Evolutionary conservation across 2,888 invertebrate genomes (phyloP).

Genomic region (Melikaiella ostensackeni): DNA sequence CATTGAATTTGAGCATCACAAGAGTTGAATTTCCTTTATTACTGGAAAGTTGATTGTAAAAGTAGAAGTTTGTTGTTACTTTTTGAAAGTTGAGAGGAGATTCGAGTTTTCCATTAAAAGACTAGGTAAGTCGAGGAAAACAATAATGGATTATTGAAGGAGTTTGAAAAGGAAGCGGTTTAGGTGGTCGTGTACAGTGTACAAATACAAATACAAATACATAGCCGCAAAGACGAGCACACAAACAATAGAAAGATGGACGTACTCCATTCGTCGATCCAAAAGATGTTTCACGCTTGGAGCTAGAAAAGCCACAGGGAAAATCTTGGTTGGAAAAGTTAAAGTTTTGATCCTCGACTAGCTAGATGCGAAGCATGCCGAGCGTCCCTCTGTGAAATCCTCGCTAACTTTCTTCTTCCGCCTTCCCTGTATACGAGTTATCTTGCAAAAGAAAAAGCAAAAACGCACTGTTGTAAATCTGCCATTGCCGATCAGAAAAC

Average conservation of each 20-base stretch:
- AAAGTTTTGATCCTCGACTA: slow-evolving; percentile 36
- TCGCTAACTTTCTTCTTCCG: slow-evolving; percentile 12
- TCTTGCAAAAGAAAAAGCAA: slow-evolving; percentile 10
- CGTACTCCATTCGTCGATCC: slow-evolving; percentile 27
- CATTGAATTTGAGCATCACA: no score
- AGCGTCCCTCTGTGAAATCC: slow-evolving; percentile 23
- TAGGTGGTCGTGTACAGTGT: background rate
- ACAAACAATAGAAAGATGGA: slow-evolving; percentile 14
- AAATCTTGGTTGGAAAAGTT: slow-evolving; percentile 36
- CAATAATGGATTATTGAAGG: slow-evolving; percentile 14
- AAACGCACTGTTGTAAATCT: slow-evolving; percentile 31
- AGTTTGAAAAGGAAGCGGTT: slow-evolving; percentile 19
- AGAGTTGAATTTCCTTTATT: background rate
- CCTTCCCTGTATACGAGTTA: slow-evolving; percentile 8
- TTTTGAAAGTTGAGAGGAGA: background rate
- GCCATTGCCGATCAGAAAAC: slow-evolving; percentile 23
- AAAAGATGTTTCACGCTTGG: slow-evolving; percentile 29
- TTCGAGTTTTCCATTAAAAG: slow-evolving; percentile 4
- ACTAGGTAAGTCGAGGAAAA: background rate
- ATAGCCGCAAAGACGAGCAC: background rate
- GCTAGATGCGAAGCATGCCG: slow-evolving; percentile 18
- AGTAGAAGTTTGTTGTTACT: background rate
- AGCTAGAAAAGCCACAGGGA: slow-evolving; percentile 33
- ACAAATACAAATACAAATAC: background rate
- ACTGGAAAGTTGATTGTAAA: background rate